phyloP scores from a whole-genome alignment of 2,888 invertebrate genomes.

The Pinctada fucata region DNA sequence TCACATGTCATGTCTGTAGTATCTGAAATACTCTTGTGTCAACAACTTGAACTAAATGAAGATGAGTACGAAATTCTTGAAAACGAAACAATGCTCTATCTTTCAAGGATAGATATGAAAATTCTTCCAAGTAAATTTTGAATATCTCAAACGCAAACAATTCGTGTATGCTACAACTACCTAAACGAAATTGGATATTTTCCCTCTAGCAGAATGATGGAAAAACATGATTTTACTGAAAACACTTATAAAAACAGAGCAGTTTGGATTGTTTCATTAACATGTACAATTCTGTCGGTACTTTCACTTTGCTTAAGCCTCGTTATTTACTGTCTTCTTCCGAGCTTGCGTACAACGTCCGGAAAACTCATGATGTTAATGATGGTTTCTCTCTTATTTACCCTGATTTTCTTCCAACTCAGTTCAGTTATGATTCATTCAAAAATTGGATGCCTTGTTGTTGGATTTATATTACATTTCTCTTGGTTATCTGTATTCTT shows the following conservation, averaged over 20 bases:
- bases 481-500: no score
- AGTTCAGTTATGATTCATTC: neutral
- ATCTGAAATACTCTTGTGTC: neutral
- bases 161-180: neutral
- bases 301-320: neutral
- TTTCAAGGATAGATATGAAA: neutral
- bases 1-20: neutral
- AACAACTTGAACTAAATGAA: neutral
- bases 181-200: neutral
- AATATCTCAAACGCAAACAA: neutral
- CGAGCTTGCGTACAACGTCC: no score
- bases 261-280: neutral
- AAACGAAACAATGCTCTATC: neutral
- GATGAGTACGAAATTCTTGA: neutral
- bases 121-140: neutral
- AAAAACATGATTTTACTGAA: neutral
- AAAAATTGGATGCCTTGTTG: neutral
- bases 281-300: neutral
- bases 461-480: neutral
- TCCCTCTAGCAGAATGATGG: neutral
- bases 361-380: neutral
- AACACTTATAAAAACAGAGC: neutral
- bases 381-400: neutral
- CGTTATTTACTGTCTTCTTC: neutral
- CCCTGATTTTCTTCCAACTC: neutral